Conservation (phyloP, 1,140 invertebrate genomes). For the Zaprionus kolodkinae region DNA sequence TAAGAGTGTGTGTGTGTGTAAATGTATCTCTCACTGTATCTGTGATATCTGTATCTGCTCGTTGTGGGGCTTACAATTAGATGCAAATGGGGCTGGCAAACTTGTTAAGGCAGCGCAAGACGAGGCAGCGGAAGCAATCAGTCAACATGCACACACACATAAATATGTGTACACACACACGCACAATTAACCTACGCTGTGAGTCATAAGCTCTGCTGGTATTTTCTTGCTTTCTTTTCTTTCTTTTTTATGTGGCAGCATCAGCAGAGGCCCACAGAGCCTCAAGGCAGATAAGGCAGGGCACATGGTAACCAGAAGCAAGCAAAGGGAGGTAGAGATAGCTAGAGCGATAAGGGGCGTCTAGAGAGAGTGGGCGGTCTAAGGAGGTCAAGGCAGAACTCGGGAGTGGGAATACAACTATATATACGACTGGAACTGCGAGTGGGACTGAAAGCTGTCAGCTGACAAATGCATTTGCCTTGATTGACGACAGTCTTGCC, state of each 20-base stretch:
- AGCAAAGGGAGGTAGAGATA: not conserved
- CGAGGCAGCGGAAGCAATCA: slow-evolving; percentile 28
- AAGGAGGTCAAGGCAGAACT: too few relatives aligned
- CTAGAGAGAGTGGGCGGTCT: not conserved
- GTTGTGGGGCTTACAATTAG: slow-evolving; percentile 8
- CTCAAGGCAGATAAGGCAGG: slow-evolving; percentile 10
- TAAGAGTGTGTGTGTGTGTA: not conserved
- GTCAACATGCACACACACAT: slow-evolving; percentile 16
- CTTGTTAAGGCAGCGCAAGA: slow-evolving; percentile 20
- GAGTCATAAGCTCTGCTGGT: slow-evolving; percentile 10
- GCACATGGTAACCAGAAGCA: not conserved
- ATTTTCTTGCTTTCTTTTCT: not conserved
- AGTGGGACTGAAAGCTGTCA: slow-evolving; percentile 10
- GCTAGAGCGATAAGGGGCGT: too few relatives aligned
- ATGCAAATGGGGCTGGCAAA: slow-evolving; percentile 14
- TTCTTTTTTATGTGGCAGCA: slow-evolving; percentile 21
- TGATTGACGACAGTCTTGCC: slow-evolving; percentile 57
- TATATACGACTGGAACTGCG: not conserved
- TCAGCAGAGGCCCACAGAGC: not conserved
- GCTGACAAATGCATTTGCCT: slow-evolving; percentile 42
- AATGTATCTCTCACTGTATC: not conserved
- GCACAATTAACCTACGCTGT: slow-evolving; percentile 28
- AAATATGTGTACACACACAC: too few relatives aligned
- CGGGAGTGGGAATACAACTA: not conserved
- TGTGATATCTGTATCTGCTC: not conserved